Percentiles rank a stretch among this genome's conserved stretches.
These are phyloP conservation scores for Eleutherodactylus coqui DNA, from an alignment of 2,797 vertebrate species.

Conservation along the genomic window DNA sequence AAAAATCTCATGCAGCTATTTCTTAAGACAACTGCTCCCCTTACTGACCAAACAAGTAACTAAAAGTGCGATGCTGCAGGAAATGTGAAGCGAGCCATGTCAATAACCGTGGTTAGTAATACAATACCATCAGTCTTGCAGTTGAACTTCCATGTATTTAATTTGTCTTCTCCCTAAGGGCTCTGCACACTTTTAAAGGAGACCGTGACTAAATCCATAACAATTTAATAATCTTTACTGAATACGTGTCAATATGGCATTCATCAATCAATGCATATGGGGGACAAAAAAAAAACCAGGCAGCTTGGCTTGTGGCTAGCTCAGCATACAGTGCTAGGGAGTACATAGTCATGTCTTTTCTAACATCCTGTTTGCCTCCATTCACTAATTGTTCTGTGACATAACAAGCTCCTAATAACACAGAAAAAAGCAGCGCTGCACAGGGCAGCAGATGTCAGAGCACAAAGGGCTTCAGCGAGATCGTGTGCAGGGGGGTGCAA, in stretches of 20 bases:
- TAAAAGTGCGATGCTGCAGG: constrained; percentile 1
- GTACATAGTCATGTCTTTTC: neutral
- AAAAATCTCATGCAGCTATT: neutral
- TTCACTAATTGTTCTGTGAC: constrained; percentile 49
- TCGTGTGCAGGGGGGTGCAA: constrained; percentile 55
- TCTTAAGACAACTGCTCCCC: constrained; percentile 44
- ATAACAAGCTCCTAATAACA: constrained; percentile 61
- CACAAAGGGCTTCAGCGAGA: constrained; percentile 62
- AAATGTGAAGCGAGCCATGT: neutral
- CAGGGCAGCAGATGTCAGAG: constrained; percentile 63
- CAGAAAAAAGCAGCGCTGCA: constrained; percentile 40
- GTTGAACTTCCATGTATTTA: neutral
- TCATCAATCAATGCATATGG: neutral
- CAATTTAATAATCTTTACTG: neutral
- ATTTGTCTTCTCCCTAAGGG: neutral
- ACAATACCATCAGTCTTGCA: neutral
- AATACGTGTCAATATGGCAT: neutral
- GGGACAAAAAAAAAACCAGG: neutral
- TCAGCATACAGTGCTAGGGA: neutral
- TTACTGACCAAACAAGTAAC: constrained; percentile 43
- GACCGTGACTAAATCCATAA: constrained; percentile 28
- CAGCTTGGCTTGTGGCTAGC: constrained; percentile 8
- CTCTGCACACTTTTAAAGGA: constrained; percentile 1
- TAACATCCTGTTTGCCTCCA: constrained; percentile 35
- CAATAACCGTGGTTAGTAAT: neutral